phyloP scores from a whole-genome alignment of 1,140 invertebrate genomes.

The Ctenoplectra terminalis region DNA sequence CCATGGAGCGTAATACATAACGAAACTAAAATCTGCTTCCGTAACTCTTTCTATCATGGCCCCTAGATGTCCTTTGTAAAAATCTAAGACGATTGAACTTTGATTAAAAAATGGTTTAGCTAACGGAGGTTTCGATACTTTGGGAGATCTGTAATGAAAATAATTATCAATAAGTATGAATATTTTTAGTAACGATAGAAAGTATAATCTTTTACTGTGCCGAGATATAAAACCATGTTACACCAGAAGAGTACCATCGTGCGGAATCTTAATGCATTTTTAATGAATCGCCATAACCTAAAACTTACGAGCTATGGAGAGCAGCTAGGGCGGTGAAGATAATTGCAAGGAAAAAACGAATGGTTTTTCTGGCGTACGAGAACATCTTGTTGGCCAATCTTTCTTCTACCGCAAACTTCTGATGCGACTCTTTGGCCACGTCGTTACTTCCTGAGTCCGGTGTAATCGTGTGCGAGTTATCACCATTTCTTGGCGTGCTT shows the following conservation, averaged over 20 bases:
- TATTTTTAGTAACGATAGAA: neutral
- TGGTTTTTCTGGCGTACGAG: conserved; percentile 77
- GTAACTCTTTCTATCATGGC: conserved; percentile 85
- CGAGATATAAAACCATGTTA: neutral
- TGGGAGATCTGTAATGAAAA: conserved; percentile 85
- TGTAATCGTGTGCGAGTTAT: conserved; percentile 65
- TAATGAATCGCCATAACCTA: conserved; percentile 45
- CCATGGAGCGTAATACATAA: conserved; percentile 96
- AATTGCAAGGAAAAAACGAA: conserved; percentile 80
- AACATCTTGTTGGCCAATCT: conserved; percentile 79
- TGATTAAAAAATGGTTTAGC: conserved; percentile 88
- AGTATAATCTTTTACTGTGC: too few relatives aligned
- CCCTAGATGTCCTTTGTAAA: conserved; percentile 88
- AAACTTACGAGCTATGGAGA: conserved; percentile 82
- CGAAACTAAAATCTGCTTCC: conserved; percentile 88
- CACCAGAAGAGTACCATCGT: neutral
- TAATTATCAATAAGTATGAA: neutral
- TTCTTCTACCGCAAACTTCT: conserved; percentile 67
- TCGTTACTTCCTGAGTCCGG: conserved; percentile 73
- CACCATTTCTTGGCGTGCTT: conserved; percentile 72
- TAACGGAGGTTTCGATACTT: conserved; percentile 86
- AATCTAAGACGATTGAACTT: conserved; percentile 87
- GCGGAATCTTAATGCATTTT: neutral
- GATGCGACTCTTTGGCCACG: conserved; percentile 73
- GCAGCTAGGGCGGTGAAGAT: conserved; percentile 81